Evolutionary conservation across 2,797 vertebrate species (phyloP).

Genomic region (Esox lucius): DNA sequence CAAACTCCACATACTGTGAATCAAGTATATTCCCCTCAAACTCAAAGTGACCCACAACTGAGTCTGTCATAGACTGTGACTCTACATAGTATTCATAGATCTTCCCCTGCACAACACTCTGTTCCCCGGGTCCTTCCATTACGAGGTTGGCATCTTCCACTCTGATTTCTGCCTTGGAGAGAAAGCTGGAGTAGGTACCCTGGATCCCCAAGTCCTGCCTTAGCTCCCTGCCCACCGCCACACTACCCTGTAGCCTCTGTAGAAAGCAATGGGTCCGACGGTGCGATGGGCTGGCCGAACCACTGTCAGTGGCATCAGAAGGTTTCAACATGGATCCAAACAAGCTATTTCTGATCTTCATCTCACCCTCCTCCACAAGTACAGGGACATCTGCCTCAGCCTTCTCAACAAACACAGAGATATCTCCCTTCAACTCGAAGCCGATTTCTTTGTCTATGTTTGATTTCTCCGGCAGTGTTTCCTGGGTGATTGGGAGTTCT

Average conservation of each 20-base stretch:
- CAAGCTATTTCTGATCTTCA: constrained; percentile 32
- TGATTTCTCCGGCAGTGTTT: constrained; percentile 1
- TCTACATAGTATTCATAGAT: constrained; percentile 87
- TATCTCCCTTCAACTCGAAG: constrained; percentile 27
- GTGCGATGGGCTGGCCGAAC: constrained; percentile 48
- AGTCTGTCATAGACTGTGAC: constrained; percentile 70
- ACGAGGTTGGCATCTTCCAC: constrained; percentile 80
- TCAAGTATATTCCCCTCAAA: constrained; percentile 44
- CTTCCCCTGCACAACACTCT: constrained; percentile 76
- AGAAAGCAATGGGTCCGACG: constrained; percentile 71
- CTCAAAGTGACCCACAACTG: constrained; percentile 45
- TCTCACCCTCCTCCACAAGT: constrained; percentile 7
- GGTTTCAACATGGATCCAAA: constrained; percentile 56
- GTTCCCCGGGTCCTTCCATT: constrained; percentile 48
- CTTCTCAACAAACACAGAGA: neutral
- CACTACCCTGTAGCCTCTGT: constrained; percentile 69
- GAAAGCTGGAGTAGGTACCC: constrained; percentile 78
- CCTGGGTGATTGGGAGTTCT: constrained; percentile 14
- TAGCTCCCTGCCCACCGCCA: constrained; percentile 75
- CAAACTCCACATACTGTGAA: constrained; percentile 42
- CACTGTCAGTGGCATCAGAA: constrained; percentile 47
- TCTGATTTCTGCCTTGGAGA: constrained; percentile 80
- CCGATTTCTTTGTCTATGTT: constrained; percentile 24
- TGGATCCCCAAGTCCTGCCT: constrained; percentile 56
- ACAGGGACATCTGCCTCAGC: constrained; percentile 18